These are phyloP conservation scores for Heliconius himera DNA, from an alignment of 1,140 invertebrate species.

Conservation along the genomic window DNA sequence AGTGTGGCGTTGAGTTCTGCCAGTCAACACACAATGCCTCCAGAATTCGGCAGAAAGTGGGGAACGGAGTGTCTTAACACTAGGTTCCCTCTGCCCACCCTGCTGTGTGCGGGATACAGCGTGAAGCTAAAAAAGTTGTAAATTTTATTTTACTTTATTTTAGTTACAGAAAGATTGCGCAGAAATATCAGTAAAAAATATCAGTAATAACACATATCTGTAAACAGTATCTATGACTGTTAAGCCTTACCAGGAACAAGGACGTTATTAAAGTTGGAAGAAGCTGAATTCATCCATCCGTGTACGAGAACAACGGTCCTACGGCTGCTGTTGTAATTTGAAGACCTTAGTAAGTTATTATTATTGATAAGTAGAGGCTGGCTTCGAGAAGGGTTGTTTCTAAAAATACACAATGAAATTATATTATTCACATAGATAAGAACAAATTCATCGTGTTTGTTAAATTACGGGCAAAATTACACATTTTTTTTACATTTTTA, in stretches of 20 bases:
- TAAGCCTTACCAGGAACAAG: slow-evolving; percentile 48
- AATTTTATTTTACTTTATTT: too few species aligned
- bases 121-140: too few species aligned
- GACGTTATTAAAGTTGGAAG: slow-evolving; percentile 46
- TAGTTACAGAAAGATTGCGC: too few species aligned
- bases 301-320: slow-evolving; percentile 56
- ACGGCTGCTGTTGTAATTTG: slow-evolving; percentile 46
- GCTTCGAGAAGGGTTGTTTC: slow-evolving; percentile 50
- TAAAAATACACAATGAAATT: slow-evolving; percentile 16
- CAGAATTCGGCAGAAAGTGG: too few species aligned
- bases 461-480: too few species aligned
- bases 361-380: slow-evolving; percentile 50
- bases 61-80: too few species aligned
- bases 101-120: too few species aligned
- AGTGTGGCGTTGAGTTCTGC: too few species aligned
- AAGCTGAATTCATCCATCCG: slow-evolving; percentile 51
- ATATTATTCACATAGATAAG: not conserved
- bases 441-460: not conserved
- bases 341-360: slow-evolving; percentile 33
- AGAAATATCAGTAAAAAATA: too few species aligned
- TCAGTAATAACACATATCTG: not conserved
- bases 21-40: too few species aligned
- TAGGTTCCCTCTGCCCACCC: too few species aligned
- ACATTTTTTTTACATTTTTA: too few species aligned
- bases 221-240: not conserved